Conservation (phyloP, 2,797 vertebrate genomes). For the Girardinus metallicus region DNA sequence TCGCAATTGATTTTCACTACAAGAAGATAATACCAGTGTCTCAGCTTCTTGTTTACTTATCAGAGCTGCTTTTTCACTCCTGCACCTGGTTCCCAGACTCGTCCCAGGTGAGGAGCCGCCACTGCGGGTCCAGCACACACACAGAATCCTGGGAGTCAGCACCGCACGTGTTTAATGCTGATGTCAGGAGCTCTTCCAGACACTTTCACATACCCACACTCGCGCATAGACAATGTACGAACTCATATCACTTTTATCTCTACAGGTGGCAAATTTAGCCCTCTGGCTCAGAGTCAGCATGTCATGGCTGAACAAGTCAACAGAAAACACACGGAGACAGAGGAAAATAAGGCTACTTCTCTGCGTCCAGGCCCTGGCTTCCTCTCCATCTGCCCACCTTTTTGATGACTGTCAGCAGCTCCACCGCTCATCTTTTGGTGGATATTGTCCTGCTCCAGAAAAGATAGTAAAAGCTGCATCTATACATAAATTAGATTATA, state of each 20-base stretch:
- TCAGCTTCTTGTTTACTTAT: neutral
- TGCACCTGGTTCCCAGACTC: slow-evolving; percentile 44
- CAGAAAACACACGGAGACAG: slow-evolving; percentile 29
- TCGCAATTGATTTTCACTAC: neutral
- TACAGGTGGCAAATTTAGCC: slow-evolving; percentile 72
- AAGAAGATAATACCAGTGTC: neutral
- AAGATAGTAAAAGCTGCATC: neutral
- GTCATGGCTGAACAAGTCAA: slow-evolving; percentile 58
- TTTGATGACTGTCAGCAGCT: slow-evolving; percentile 51
- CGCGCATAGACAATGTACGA: slow-evolving; percentile 15
- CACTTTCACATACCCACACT: slow-evolving; percentile 31
- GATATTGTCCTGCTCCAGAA: neutral
- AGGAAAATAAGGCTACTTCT: slow-evolving; percentile 21
- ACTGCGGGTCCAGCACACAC: slow-evolving; percentile 45
- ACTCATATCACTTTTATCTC: slow-evolving; percentile 71
- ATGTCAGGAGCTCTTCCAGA: slow-evolving; percentile 63
- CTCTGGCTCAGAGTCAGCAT: slow-evolving; percentile 58
- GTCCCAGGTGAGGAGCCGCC: slow-evolving; percentile 34
- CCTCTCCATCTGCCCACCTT: slow-evolving; percentile 17
- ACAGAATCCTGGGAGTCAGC: slow-evolving; percentile 62
- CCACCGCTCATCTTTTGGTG: slow-evolving; percentile 61
- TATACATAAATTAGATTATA: neutral
- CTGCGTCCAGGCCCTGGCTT: slow-evolving; percentile 26
- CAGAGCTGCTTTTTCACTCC: slow-evolving; percentile 3
- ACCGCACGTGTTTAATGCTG: slow-evolving; percentile 60